Conservation (phyloP, 2,888 invertebrate species). For the Panopea generosa region DNA sequence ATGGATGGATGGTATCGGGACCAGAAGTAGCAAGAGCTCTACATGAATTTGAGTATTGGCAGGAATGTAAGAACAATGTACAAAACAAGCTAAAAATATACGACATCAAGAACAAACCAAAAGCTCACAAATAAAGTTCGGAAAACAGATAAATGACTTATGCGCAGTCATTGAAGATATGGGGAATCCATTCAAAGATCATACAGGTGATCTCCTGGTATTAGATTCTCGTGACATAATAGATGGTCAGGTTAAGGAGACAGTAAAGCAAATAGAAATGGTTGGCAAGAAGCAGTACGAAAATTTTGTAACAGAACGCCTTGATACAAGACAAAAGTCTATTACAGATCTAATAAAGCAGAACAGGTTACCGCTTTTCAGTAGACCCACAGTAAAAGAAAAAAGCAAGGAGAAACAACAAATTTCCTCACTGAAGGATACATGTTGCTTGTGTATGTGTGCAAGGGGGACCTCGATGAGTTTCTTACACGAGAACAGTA, state of each 20-base stretch:
- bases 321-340: not conserved
- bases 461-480: not conserved
- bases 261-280: not conserved
- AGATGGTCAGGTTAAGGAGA: not conserved
- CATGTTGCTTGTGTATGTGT: not conserved
- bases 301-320: not conserved
- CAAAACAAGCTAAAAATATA: slow-evolving; percentile 4
- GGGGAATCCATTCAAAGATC: too few relatives aligned
- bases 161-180: too few relatives aligned
- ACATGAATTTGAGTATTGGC: slow-evolving; percentile 21
- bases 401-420: not conserved
- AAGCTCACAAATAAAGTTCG: slow-evolving; percentile 1
- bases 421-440: not conserved
- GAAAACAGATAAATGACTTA: too few relatives aligned
- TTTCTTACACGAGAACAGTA: not conserved
- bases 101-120: slow-evolving; percentile 33
- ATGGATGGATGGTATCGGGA: slow-evolving; percentile 70
- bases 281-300: not conserved
- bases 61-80: slow-evolving; percentile 16
- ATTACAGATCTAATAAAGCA: not conserved
- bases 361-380: not conserved
- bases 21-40: slow-evolving; percentile 44
- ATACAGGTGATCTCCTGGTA: too few relatives aligned
- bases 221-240: too few relatives aligned
- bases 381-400: not conserved